phyloP scores from a whole-genome alignment of 2,797 vertebrate species.

The Hypotaenidia philippensis region DNA sequence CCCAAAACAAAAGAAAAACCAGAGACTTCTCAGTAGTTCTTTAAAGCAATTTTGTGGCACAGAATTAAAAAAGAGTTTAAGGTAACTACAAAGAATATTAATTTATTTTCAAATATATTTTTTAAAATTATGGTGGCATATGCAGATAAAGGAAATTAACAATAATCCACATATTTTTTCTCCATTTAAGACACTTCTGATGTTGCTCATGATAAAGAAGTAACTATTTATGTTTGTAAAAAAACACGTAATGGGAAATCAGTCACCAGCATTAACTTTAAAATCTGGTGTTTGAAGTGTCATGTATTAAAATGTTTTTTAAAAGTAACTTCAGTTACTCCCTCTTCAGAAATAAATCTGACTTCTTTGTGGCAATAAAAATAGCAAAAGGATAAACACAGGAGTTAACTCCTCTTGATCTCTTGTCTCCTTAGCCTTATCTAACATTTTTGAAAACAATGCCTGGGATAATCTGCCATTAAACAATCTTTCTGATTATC shows the following conservation, averaged over 20 bases:
- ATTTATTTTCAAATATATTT: not conserved
- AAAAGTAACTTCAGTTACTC: not conserved
- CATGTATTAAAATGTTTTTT: not conserved
- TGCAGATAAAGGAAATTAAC: not conserved
- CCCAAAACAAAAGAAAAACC: too few species aligned
- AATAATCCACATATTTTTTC: not conserved
- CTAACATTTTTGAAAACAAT: not conserved
- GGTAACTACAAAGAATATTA: not conserved
- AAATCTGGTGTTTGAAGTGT: not conserved
- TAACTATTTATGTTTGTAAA: not conserved
- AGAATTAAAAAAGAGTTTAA: not conserved
- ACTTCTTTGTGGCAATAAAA: not conserved
- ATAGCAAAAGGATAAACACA: not conserved
- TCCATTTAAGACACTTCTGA: not conserved
- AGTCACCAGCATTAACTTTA: not conserved
- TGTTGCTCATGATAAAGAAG: not conserved
- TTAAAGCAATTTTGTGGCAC: not conserved
- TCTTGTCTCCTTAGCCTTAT: not conserved
- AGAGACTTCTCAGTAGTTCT: not conserved
- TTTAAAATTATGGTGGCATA: not conserved
- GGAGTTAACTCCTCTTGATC: not conserved
- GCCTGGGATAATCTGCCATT: not conserved
- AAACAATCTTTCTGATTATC: conserved; percentile 26
- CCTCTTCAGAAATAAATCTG: not conserved
- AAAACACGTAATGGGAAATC: not conserved